Conservation (phyloP, 2,888 invertebrate genomes). For the Hyalella azteca region DNA sequence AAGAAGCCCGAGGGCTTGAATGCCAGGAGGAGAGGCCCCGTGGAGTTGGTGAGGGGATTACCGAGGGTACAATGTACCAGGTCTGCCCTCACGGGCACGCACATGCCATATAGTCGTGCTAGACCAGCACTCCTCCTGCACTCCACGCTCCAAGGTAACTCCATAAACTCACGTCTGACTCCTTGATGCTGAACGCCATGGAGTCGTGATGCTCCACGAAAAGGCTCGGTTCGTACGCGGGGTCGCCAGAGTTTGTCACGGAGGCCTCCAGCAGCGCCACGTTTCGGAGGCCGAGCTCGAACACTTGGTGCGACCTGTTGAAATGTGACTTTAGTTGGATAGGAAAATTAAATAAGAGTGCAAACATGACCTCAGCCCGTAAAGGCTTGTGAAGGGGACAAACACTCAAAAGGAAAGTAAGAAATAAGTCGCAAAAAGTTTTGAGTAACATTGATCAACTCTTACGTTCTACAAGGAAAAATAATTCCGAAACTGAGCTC, state of each 20-base stretch:
- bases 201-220: slow-evolving; percentile 78
- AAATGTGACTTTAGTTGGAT: too few relatives aligned
- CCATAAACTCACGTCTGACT: slow-evolving; percentile 68
- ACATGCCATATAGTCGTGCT: background rate
- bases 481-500: too few relatives aligned
- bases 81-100: background rate
- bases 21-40: slow-evolving; percentile 72
- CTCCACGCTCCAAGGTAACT: background rate
- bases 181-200: slow-evolving; percentile 59
- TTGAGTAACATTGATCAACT: too few relatives aligned
- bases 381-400: too few relatives aligned
- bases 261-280: slow-evolving; percentile 78
- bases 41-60: slow-evolving; percentile 79
- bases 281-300: slow-evolving; percentile 74
- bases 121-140: background rate
- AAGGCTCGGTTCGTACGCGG: slow-evolving; percentile 86
- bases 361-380: too few relatives aligned
- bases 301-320: slow-evolving; percentile 60
- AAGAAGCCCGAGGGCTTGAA: slow-evolving; percentile 81
- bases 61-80: slow-evolving; percentile 68
- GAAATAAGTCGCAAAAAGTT: too few relatives aligned
- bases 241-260: slow-evolving; percentile 81
- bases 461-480: too few relatives aligned
- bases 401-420: too few relatives aligned
- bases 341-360: too few relatives aligned